These are phyloP conservation scores for Cancer borealis DNA, from an alignment of 2,888 invertebrate genomes.

Conservation along the genomic window DNA sequence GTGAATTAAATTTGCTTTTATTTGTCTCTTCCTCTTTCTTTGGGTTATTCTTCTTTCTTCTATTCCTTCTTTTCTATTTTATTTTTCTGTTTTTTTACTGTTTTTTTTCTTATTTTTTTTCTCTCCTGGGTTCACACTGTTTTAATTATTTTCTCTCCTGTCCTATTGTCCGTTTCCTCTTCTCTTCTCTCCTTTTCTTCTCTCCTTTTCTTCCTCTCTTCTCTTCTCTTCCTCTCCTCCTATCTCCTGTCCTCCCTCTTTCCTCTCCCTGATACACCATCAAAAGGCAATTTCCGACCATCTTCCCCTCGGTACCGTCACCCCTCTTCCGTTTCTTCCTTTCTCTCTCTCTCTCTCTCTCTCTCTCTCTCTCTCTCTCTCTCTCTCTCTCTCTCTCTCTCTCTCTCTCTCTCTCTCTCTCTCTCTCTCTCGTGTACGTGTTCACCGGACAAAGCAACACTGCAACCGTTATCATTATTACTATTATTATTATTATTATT, in stretches of 20 bases:
- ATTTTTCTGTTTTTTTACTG: not conserved
- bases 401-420: not conserved
- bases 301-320: not conserved
- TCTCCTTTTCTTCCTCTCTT: too few relatives aligned
- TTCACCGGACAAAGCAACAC: not conserved
- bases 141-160: not conserved
- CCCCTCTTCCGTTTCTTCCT: constrained; percentile 3
- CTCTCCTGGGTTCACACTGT: not conserved
- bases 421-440: not conserved
- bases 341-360: constrained; percentile 39
- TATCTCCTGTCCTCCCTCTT: not conserved
- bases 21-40: not conserved
- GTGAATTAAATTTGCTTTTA: too few relatives aligned
- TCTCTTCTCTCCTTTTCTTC: not conserved
- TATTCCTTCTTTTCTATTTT: not conserved
- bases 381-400: constrained; percentile 44
- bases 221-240: not conserved
- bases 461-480: not conserved
- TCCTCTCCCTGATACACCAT: constrained; percentile 42
- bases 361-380: constrained; percentile 35
- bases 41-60: not conserved
- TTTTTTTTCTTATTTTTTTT: not conserved
- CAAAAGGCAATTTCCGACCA: constrained; percentile 56
- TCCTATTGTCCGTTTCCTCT: too few relatives aligned
- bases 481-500: constrained; percentile 36